Conservation (phyloP, 1,140 invertebrate genomes). For the Bombus difficillimus region DNA sequence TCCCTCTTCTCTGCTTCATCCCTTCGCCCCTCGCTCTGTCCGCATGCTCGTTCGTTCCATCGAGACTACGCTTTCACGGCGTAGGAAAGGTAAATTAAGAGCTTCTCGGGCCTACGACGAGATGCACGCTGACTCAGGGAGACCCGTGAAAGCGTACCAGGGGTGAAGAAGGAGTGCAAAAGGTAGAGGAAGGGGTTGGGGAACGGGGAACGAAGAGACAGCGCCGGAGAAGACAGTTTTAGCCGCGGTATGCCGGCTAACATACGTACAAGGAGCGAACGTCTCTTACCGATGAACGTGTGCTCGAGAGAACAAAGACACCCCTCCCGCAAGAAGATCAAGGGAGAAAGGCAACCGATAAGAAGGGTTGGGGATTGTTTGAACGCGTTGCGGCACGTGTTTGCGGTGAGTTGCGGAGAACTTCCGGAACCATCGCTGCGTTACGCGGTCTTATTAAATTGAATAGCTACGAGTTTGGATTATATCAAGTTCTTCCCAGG, state of each 20-base stretch:
- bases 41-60: conserved; percentile 50
- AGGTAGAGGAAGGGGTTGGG: conserved; percentile 43
- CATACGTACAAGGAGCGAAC: conserved; percentile 73
- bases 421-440: neutral
- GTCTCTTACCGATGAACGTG: conserved; percentile 48
- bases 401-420: neutral
- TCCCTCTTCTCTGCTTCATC: neutral
- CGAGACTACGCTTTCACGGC: conserved; percentile 62
- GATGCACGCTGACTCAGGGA: conserved; percentile 50
- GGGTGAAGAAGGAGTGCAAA: conserved; percentile 35
- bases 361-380: conserved; percentile 21
- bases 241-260: conserved; percentile 73
- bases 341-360: conserved; percentile 18
- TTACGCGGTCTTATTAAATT: neutral
- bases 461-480: neutral
- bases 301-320: conserved; percentile 64
- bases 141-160: neutral
- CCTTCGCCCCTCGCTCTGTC: neutral
- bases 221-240: conserved; percentile 74
- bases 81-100: conserved; percentile 80
- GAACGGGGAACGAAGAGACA: conserved; percentile 59
- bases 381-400: neutral
- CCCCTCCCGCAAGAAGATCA: conserved; percentile 2
- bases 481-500: neutral
- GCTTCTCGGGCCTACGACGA: conserved; percentile 69